Percentiles rank a stretch among this genome's conserved stretches.
Evolutionary conservation across 2,888 invertebrate genomes (phyloP).

Genomic region (Unio pictorum): DNA sequence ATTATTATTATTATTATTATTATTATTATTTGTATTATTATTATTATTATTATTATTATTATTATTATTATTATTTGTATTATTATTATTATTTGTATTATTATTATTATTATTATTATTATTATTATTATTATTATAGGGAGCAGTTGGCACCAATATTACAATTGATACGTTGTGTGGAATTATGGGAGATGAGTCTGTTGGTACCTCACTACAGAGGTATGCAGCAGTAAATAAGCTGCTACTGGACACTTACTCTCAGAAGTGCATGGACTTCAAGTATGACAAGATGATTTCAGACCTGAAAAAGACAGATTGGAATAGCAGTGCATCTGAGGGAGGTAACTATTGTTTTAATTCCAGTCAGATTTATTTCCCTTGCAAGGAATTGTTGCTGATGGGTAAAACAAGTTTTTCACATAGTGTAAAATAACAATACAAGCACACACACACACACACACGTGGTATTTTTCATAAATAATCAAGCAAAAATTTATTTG

Average conservation of each 20-base stretch:
- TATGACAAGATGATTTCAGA: slow-evolving; percentile 77
- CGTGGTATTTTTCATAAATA: too few species aligned
- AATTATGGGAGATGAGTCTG: slow-evolving; percentile 75
- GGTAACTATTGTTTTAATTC: slow-evolving; percentile 66
- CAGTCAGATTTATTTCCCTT: background rate
- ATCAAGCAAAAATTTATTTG: too few species aligned
- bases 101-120: background rate
- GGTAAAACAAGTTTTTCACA: too few species aligned
- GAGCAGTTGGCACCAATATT: slow-evolving; percentile 77
- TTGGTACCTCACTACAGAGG: slow-evolving; percentile 79
- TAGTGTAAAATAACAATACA: too few species aligned
- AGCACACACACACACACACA: too few species aligned
- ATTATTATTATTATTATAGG: slow-evolving; percentile 47
- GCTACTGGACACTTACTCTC: slow-evolving; percentile 78
- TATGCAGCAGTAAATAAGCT: slow-evolving; percentile 83
- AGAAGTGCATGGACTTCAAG: slow-evolving; percentile 87
- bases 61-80: background rate
- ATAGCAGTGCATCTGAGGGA: slow-evolving; percentile 76
- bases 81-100: slow-evolving; percentile 1
- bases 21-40: slow-evolving; percentile 1
- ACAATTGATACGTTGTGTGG: slow-evolving; percentile 88
- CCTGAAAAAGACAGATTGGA: slow-evolving; percentile 79
- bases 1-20: background rate
- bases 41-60: background rate
- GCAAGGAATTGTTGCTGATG: too few species aligned